Conservation (phyloP, 1,140 invertebrate species). For the Centruroides sculpturatus region DNA sequence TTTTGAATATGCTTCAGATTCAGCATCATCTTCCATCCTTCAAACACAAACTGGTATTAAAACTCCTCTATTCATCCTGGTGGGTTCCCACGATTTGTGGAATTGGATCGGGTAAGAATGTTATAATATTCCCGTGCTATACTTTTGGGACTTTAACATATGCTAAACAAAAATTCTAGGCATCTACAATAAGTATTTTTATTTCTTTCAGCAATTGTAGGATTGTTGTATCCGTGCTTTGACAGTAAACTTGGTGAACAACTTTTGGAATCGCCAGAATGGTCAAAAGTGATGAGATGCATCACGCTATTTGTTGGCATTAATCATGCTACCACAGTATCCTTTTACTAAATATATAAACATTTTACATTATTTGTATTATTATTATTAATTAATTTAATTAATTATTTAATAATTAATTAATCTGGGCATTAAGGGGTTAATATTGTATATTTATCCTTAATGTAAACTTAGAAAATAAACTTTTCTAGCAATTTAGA, state of each 20-base stretch:
- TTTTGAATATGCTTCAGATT: conserved; percentile 7
- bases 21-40: not conserved
- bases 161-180: not conserved
- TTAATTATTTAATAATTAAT: too few relatives aligned
- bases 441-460: too few relatives aligned
- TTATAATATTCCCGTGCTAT: not conserved
- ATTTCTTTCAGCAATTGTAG: conserved; percentile 6
- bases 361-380: not conserved
- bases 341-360: conserved; percentile 22
- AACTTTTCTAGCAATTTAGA: conserved; percentile 34
- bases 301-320: conserved; percentile 36
- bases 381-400: too few relatives aligned
- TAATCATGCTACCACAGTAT: conserved; percentile 37
- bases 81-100: conserved; percentile 11
- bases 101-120: conserved; percentile 5
- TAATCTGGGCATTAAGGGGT: not conserved
- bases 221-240: conserved; percentile 5
- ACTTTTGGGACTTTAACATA: not conserved
- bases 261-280: conserved; percentile 24
- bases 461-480: conserved; percentile 27
- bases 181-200: not conserved
- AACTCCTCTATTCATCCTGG: conserved; percentile 5
- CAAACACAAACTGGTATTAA: not conserved
- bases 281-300: conserved; percentile 35
- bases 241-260: not conserved